Evolutionary conservation across 2,113 vertebrate species (phyloP).

Genomic region (Heterotis niloticus): DNA sequence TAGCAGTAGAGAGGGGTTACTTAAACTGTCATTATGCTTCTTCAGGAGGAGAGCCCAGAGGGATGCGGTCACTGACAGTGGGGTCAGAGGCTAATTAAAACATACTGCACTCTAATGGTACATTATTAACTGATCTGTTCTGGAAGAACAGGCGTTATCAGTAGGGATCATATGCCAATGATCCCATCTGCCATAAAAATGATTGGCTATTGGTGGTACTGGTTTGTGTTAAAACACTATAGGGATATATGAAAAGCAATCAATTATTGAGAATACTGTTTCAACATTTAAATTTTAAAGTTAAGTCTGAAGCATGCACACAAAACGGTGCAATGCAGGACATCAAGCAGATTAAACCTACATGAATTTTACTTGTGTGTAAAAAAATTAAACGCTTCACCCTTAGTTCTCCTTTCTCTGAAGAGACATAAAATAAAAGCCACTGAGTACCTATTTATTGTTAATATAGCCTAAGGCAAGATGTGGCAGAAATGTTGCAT

Average conservation of each 20-base stretch:
- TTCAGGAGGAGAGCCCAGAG: slow-evolving; percentile 39
- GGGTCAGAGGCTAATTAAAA: slow-evolving; percentile 79
- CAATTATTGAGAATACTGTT: slow-evolving; percentile 45
- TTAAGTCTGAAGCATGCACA: background rate
- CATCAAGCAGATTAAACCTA: slow-evolving; percentile 43
- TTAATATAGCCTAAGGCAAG: slow-evolving; percentile 76
- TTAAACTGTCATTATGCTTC: slow-evolving; percentile 57
- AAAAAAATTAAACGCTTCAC: background rate
- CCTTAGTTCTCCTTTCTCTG: background rate
- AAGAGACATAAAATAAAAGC: slow-evolving; percentile 56
- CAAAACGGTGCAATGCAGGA: slow-evolving; percentile 48
- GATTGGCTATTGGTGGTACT: slow-evolving; percentile 21
- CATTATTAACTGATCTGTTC: slow-evolving; percentile 76
- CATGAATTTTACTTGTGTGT: background rate
- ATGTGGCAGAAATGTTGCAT: slow-evolving; percentile 84
- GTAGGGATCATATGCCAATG: slow-evolving; percentile 40
- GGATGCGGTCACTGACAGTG: slow-evolving; percentile 53
- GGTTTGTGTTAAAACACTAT: slow-evolving; percentile 56
- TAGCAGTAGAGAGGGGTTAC: background rate
- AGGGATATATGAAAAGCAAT: slow-evolving; percentile 58
- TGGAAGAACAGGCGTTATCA: slow-evolving; percentile 41
- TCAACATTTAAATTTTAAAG: slow-evolving; percentile 5
- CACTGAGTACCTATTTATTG: slow-evolving; percentile 56
- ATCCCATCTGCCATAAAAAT: slow-evolving; percentile 53
- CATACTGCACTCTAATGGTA: slow-evolving; percentile 61